These are phyloP conservation scores for Hyaena hyaena DNA, from an alignment of 2,113 vertebrate species.

Conservation along the genomic window DNA sequence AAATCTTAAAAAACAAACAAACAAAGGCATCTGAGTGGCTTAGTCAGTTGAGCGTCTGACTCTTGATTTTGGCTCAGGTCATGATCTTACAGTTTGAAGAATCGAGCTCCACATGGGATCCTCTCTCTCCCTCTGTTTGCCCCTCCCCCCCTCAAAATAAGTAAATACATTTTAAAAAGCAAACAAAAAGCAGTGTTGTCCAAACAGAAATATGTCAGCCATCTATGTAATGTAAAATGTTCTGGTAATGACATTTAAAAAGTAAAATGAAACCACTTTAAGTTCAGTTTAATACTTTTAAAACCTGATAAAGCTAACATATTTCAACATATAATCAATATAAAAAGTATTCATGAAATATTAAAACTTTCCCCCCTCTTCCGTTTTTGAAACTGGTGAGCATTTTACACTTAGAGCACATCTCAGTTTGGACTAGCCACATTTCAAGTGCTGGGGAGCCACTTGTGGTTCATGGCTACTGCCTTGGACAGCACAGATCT, in stretches of 20 bases:
- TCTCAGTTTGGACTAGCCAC: neutral
- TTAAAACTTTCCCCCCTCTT: neutral
- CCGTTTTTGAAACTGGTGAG: neutral
- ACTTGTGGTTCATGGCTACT: neutral
- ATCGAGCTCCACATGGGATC: no score
- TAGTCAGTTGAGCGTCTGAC: no score
- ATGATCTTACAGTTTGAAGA: no score
- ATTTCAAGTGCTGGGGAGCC: neutral
- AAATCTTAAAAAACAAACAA: neutral
- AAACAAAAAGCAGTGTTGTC: neutral
- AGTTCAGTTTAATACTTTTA: conserved; percentile 58
- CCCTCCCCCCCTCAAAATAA: no score
- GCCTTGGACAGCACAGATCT: neutral
- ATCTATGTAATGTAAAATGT: neutral
- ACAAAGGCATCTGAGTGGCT: no score
- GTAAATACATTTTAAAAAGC: neutral
- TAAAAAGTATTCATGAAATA: conserved; percentile 34
- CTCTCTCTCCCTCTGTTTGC: no score
- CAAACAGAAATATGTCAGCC: neutral
- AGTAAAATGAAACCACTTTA: conserved; percentile 24
- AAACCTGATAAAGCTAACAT: conserved; percentile 23
- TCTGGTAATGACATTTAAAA: conserved; percentile 28
- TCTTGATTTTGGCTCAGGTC: no score
- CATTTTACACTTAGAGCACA: neutral
- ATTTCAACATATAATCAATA: neutral